phyloP scores from a whole-genome alignment of 2,888 invertebrate genomes.

The Maniola hyperantus region DNA sequence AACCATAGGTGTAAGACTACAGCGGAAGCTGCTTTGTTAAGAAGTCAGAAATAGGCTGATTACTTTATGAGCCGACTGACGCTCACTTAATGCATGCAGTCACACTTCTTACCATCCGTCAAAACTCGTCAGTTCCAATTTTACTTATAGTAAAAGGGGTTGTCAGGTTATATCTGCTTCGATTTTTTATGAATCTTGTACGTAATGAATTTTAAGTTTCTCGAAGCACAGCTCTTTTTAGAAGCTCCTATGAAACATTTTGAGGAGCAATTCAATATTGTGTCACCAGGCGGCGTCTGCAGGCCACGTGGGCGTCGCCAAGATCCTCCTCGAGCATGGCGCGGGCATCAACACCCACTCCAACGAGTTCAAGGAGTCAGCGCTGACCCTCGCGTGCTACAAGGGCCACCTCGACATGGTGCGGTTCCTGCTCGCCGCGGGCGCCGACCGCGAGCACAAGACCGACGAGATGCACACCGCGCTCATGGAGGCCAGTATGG shows the following conservation, averaged over 20 bases:
- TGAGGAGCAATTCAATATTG: conserved; percentile 20
- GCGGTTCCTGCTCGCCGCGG: conserved; percentile 95
- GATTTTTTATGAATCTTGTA: too few relatives aligned
- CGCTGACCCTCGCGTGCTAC: conserved; percentile 96
- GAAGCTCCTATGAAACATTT: too few relatives aligned
- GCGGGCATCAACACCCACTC: conserved; percentile 99
- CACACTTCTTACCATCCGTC: too few relatives aligned
- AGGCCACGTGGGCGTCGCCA: conserved; percentile 96
- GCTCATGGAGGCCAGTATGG: conserved; percentile 99
- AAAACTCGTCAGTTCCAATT: too few relatives aligned
- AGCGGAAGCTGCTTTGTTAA: too few relatives aligned
- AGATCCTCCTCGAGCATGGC: conserved; percentile 94
- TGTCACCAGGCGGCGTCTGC: conserved; percentile 90
- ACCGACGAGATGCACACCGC: conserved; percentile 99
- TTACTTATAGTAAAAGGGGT: too few relatives aligned
- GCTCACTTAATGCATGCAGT: too few relatives aligned
- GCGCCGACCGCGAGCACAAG: conserved; percentile 98
- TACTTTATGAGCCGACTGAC: too few relatives aligned
- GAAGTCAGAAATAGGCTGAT: too few relatives aligned
- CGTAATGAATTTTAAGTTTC: too few relatives aligned
- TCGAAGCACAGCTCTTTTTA: too few relatives aligned
- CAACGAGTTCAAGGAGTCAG: conserved; percentile 99
- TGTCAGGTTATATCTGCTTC: too few relatives aligned
- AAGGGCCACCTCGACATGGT: conserved; percentile 99
- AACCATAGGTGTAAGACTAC: not conserved